Percentiles rank a stretch among this genome's conserved stretches.
Evolutionary conservation across 2,888 invertebrate genomes (phyloP).

Genomic region (Cheilosia vernalis): DNA sequence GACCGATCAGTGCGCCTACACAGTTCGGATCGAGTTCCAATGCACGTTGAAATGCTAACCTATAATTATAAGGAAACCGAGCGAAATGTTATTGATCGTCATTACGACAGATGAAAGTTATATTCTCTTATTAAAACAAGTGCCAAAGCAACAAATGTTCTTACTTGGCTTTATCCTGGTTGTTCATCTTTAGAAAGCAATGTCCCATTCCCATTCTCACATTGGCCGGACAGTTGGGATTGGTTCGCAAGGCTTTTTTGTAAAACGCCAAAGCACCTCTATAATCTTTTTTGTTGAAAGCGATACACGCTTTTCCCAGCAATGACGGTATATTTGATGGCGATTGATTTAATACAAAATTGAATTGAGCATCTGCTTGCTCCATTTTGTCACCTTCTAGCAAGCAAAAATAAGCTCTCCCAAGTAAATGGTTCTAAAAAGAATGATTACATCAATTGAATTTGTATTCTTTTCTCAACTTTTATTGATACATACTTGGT

Average conservation of each 20-base stretch:
- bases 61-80: conserved; percentile 78
- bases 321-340: conserved; percentile 98
- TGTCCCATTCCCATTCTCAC: conserved; percentile 99
- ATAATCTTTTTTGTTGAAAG: conserved; percentile 98
- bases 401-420: conserved; percentile 98
- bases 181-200: conserved; percentile 98
- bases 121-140: neutral
- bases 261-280: conserved; percentile 98
- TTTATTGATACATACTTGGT: conserved; percentile 86
- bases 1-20: conserved; percentile 97
- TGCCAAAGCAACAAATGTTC: conserved; percentile 5
- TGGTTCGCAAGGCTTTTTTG: conserved; percentile 97
- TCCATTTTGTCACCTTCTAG: conserved; percentile 99
- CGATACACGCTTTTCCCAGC: conserved; percentile 99
- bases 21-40: conserved; percentile 95
- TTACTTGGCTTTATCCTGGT: conserved; percentile 96
- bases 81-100: neutral
- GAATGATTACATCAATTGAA: too few species aligned
- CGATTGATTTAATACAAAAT: conserved; percentile 98
- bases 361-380: conserved; percentile 99
- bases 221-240: conserved; percentile 98
- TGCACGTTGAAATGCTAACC: conserved; percentile 97
- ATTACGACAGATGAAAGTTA: neutral
- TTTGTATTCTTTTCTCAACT: neutral
- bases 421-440: conserved; percentile 94